Conservation (phyloP, 2,888 invertebrate genomes). For the Tupiocoris notatus region DNA sequence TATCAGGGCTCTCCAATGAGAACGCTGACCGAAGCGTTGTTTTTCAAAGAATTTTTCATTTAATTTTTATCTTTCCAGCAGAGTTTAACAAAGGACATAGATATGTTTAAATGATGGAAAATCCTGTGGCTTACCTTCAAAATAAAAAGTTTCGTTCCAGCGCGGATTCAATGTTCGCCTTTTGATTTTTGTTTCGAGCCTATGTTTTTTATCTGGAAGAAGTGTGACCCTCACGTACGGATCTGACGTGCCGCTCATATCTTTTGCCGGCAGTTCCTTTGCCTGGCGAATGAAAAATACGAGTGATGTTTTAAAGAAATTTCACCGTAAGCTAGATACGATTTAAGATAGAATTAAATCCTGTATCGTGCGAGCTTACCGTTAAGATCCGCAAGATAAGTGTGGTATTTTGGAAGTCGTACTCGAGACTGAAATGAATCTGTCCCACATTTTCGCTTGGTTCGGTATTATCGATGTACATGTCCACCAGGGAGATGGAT, state of each 20-base stretch:
- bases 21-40: too few relatives aligned
- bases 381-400: slow-evolving; percentile 86
- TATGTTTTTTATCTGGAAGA: slow-evolving; percentile 87
- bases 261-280: slow-evolving; percentile 91
- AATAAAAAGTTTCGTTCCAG: slow-evolving; percentile 94
- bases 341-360: too few relatives aligned
- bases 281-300: slow-evolving; percentile 61
- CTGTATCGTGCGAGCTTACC: slow-evolving; percentile 58
- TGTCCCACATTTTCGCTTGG: slow-evolving; percentile 92
- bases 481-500: slow-evolving; percentile 87
- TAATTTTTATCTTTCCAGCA: too few relatives aligned
- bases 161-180: slow-evolving; percentile 84
- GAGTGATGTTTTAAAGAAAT: not conserved
- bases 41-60: too few relatives aligned
- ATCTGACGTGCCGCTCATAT: slow-evolving; percentile 87
- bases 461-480: slow-evolving; percentile 92
- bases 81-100: too few relatives aligned
- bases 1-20: too few relatives aligned
- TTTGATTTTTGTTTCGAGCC: slow-evolving; percentile 89
- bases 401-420: slow-evolving; percentile 90
- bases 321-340: not conserved
- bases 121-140: slow-evolving; percentile 74
- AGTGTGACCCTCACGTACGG: slow-evolving; percentile 88
- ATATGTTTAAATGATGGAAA: too few relatives aligned
- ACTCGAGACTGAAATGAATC: slow-evolving; percentile 90